Evolutionary conservation across 2,888 invertebrate species (phyloP), one percentile per base, ranked within the genome.

Genomic region (Eupithecia subfuscata): DNA sequence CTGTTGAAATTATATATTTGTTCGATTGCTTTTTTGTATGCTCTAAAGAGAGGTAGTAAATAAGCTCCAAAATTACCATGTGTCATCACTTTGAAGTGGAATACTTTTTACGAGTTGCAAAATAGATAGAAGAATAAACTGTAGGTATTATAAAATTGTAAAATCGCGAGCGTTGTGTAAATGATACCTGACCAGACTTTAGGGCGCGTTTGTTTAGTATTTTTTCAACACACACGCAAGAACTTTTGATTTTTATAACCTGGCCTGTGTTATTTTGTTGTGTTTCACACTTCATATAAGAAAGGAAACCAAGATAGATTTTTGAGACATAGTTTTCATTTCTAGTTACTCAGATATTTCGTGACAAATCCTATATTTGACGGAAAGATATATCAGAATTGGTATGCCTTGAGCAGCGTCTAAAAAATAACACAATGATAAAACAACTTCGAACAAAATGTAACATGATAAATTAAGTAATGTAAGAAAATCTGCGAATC

Each of bases 401-500:
- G 7, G 8, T 11, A 22, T 56, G 0, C 25, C 9, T 63, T 63
- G 18, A n/a, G 22, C 30, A 30, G 1, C 40, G n/a, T 67, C 22
- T 40, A 67, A 34, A 16, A 30, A 37, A 12, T 37, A 56, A 22
- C 22, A 25, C 60, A 25, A 60, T 25, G 6, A 25, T 60, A 60
- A 4, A 40, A 14, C 25, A 16, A 43, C 67, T n/a, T 22, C 81
- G 85, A 85, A 84, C 85, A 85, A 86, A 78, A 48, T 79, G 75
- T 77, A 78, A n/a, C 22, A 64, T 30, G 8, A 34, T 52, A 22
- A 45, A 43, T 40, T n/a, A 22, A 67, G 22, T 67, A 73, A 63
- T 77, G 69, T 81, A 84, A 80, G 80, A 79, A 82, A 77, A 82
- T 82, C 70, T 84, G 84, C 79, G 85, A 86, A 87, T 84, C 85